Evolutionary conservation across 2,888 invertebrate genomes (phyloP).

Genomic region (Lumbricus terrestris): DNA sequence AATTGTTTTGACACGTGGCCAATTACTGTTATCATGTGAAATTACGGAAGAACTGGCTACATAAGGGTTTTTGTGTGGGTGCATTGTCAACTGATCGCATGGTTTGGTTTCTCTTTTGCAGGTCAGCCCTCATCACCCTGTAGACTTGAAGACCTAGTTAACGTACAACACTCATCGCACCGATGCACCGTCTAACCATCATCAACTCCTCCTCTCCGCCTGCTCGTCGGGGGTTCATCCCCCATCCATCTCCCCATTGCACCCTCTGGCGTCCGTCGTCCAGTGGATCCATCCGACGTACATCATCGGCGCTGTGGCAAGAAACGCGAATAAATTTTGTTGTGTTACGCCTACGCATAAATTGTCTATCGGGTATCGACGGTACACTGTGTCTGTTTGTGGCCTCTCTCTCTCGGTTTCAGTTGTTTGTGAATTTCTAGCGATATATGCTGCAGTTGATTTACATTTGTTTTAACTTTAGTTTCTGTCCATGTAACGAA

Average conservation of each 20-base stretch:
- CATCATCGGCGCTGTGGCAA: neutral
- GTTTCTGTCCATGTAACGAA: neutral
- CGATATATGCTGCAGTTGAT: neutral
- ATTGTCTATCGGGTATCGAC: neutral
- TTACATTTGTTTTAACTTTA: neutral
- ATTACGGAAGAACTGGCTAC: too few species aligned
- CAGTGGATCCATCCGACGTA: neutral
- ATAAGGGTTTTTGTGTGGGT: too few species aligned
- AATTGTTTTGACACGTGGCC: too few species aligned
- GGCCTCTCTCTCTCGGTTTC: neutral
- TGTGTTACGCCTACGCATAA: neutral
- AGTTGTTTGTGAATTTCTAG: conserved; percentile 10
- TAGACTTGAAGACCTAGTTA: conserved; percentile 17
- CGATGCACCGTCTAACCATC: neutral
- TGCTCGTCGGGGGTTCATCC: neutral
- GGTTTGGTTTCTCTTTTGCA: neutral
- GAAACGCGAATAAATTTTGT: conserved; percentile 12
- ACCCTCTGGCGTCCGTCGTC: neutral
- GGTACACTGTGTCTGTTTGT: conserved; percentile 15
- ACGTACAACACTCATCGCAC: neutral
- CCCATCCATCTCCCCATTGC: neutral
- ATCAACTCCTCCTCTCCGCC: neutral
- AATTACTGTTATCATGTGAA: too few species aligned
- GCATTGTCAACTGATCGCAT: neutral
- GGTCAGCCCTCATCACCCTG: conserved; percentile 7